Base-by-base conservation (phyloP, 2,797 vertebrate genomes). In the Notolepis coatsorum region DNA sequence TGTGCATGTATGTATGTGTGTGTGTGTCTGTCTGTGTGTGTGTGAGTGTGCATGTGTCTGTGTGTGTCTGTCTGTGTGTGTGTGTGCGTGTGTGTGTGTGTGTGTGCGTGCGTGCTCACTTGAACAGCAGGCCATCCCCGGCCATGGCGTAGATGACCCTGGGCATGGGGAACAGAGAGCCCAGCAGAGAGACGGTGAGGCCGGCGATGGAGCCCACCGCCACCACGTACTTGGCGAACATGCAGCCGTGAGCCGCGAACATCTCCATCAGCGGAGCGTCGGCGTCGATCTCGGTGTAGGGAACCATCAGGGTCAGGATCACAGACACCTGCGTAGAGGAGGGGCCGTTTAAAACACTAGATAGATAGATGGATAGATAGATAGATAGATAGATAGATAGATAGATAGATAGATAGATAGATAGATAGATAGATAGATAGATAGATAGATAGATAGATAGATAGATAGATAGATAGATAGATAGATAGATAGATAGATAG, bases 211-310 rank as follows among this genome's bases (percentile, higher is more conserved):
- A 99, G 5, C 97, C 97, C 0, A 99, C 94, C 13, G 97, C 97
- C 43, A 99, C 96, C 0, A 98, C 91, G 27, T 97, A 99, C 82
- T 99, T 99, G 9, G 97, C 97, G 0, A 94, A 93, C 0, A 96
- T 94, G 71, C 97, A 98, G 18, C 96, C 95, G 0, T 96, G 95
- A 46, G 77, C 60, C 55, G 93, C 94, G 53, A 99, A 99, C 97
- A 99, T 99, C 88, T 99, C 97, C 97, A 99, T 99, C 71, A 99
- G 91, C 0, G 97, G 97, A 5, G 97, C 97, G 41, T 99, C 97
- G 0, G 93, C 93, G 52, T 99, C 97, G 0, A 99, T 99, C 86
- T 95, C 93, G 1, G 88, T 88, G 5, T 95, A 97, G 0, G 96
- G 97, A 31, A 99, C 96, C 97, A 99, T 97, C 81, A 99, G 91